Conservation (phyloP, 2,888 invertebrate genomes). For the Euplagia quadripunctaria region DNA sequence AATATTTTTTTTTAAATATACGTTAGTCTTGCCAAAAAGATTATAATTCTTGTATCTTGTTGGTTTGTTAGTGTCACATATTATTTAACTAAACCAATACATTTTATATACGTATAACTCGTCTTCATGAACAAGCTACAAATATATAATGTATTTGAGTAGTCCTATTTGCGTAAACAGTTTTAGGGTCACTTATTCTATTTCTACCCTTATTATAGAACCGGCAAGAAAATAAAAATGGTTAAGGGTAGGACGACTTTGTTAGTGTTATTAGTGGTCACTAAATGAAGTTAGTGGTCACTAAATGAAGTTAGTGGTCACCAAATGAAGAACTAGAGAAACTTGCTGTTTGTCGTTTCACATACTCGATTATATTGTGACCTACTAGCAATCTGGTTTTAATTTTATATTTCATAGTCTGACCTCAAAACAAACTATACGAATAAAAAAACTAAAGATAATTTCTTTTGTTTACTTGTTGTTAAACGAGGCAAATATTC, state of each 20-base stretch:
- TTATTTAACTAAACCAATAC: too few relatives aligned
- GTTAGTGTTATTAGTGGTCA: background rate
- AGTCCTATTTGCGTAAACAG: background rate
- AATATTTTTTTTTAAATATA: too few relatives aligned
- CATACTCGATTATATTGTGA: background rate
- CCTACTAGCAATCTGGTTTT: background rate
- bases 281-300: background rate
- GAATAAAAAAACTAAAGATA: background rate
- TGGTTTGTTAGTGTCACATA: too few relatives aligned
- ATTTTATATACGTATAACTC: background rate
- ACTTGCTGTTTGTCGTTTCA: background rate
- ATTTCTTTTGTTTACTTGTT: too few relatives aligned
- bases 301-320: background rate
- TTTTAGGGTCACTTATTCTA: background rate
- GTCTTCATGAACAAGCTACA: background rate
- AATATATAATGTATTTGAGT: background rate
- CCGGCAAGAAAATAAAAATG: background rate
- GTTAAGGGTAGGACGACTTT: background rate
- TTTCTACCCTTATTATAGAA: background rate
- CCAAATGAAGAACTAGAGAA: background rate
- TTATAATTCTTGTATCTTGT: too few relatives aligned
- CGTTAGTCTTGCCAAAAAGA: too few relatives aligned
- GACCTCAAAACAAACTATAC: background rate
- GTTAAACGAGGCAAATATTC: too few relatives aligned
- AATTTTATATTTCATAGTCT: background rate